Conservation (phyloP, 2,888 invertebrate genomes). For the Tinea pellionella region DNA sequence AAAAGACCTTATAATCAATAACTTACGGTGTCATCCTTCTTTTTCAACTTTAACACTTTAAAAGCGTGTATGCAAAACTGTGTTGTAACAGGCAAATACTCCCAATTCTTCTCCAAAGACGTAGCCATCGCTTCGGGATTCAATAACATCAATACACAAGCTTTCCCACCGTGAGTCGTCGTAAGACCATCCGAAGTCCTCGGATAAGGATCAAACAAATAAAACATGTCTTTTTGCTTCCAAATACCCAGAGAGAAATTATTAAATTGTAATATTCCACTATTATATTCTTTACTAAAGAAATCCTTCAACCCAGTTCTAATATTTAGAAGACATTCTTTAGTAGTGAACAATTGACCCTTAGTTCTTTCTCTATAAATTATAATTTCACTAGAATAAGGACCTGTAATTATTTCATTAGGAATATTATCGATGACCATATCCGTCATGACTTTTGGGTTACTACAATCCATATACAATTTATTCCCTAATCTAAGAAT, state of each 20-base stretch:
- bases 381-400: slow-evolving; percentile 68
- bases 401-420: slow-evolving; percentile 66
- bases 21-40: slow-evolving; percentile 29
- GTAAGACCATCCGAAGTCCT: slow-evolving; percentile 67
- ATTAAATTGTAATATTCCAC: slow-evolving; percentile 70
- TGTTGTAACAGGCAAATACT: slow-evolving; percentile 50
- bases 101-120: slow-evolving; percentile 63
- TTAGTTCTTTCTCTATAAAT: slow-evolving; percentile 64
- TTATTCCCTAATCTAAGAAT: slow-evolving; percentile 70
- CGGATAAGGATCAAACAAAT: slow-evolving; percentile 75
- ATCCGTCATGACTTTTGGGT: slow-evolving; percentile 58
- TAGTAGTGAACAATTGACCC: slow-evolving; percentile 57
- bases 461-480: slow-evolving; percentile 61
- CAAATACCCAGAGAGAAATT: slow-evolving; percentile 70
- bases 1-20: no score
- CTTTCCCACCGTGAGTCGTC: slow-evolving; percentile 65
- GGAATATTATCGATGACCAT: slow-evolving; percentile 66
- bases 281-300: slow-evolving; percentile 60
- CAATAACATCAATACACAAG: slow-evolving; percentile 73
- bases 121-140: slow-evolving; percentile 68
- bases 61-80: slow-evolving; percentile 72
- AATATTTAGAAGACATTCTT: slow-evolving; percentile 64
- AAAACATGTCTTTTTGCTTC: slow-evolving; percentile 73
- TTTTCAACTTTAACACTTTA: slow-evolving; percentile 66
- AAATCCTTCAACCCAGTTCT: slow-evolving; percentile 58